Percentiles rank a stretch among this genome's conserved stretches.
These are phyloP conservation scores for Chydorus sphaericus DNA, from an alignment of 2,888 invertebrate genomes.

Conservation along the genomic window DNA sequence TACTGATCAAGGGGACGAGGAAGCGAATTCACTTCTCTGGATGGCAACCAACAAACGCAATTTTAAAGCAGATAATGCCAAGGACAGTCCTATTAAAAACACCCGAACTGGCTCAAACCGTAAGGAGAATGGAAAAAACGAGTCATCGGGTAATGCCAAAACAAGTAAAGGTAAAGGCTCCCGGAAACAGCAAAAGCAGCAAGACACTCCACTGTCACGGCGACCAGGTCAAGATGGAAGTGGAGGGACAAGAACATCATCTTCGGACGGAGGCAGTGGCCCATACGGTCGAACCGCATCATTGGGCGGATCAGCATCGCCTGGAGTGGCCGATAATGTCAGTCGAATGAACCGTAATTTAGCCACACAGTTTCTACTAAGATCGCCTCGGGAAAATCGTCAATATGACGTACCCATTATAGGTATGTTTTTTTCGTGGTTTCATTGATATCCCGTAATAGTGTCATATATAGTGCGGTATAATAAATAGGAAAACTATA, in stretches of 20 bases:
- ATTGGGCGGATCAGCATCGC: neutral
- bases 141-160: neutral
- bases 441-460: too few relatives aligned
- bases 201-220: neutral
- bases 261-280: too few relatives aligned
- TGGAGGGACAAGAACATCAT: neutral
- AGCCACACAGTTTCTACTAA: conserved; percentile 61
- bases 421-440: too few relatives aligned
- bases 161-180: neutral
- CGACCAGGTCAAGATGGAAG: too few relatives aligned
- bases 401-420: conserved; percentile 77
- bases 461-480: too few relatives aligned
- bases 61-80: too few relatives aligned
- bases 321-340: conserved; percentile 12
- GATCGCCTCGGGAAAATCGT: conserved; percentile 56
- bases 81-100: neutral
- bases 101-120: neutral
- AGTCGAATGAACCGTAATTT: conserved; percentile 30
- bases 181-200: neutral
- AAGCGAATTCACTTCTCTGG: neutral
- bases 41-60: neutral
- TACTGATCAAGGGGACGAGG: neutral
- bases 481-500: too few relatives aligned
- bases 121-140: neutral
- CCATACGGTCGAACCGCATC: too few relatives aligned